Evolutionary conservation across 2,888 invertebrate genomes (phyloP), one percentile per base, ranked within the genome.

Genomic region (Synanthedon formicaeformis): DNA sequence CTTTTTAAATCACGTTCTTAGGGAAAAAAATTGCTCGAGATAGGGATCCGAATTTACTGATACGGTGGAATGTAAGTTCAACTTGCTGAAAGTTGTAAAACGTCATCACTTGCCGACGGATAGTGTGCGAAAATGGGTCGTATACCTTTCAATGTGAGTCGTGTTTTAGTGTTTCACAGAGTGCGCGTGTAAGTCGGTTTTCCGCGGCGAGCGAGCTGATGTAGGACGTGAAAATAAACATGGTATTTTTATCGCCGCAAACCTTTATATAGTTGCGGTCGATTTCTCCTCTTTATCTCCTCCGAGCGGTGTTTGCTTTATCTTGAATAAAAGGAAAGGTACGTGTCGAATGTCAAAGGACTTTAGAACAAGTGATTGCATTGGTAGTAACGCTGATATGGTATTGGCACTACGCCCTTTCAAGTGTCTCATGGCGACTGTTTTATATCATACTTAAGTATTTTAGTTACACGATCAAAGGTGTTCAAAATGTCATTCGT

Each of bases 161-260:
- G 57, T 71, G 63, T 75, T 80, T 81, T 81, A 54, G 69, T 59
- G 51, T 64, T 60, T 56, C 58, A 54, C 56, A 62, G 53, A 51
- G 58, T 54, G 55, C 51, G 66, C 59, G 55, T 68, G 65, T 81
- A 69, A 66, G 76, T 57, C 75, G 57, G 61, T 81, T 76, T 75
- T 71, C 66, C 70, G 62, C 74, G 64, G 60, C 64, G 65, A 66
- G 58, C 67, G 65, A 69, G 66, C 75, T 81, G 82, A 84, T 83
- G 84, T 86, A 83, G 85, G 85, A 86, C 86, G 84, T 84, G 86
- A 81, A 84, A 86, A 86, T 87, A 87, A 87, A 87, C 85, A 85
- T 80, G 73, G 81, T 84, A 87, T 87, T 86, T 87, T 87, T 87
- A 87, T 85, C 78, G 79, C 70, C 71, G 69, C 84, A 83, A 86